A percentile compares a stretch with the other conserved stretches of the same genome.
Evolutionary conservation across 2,888 invertebrate species (phyloP).

Genomic region (Acanthosoma haemorrhoidale): DNA sequence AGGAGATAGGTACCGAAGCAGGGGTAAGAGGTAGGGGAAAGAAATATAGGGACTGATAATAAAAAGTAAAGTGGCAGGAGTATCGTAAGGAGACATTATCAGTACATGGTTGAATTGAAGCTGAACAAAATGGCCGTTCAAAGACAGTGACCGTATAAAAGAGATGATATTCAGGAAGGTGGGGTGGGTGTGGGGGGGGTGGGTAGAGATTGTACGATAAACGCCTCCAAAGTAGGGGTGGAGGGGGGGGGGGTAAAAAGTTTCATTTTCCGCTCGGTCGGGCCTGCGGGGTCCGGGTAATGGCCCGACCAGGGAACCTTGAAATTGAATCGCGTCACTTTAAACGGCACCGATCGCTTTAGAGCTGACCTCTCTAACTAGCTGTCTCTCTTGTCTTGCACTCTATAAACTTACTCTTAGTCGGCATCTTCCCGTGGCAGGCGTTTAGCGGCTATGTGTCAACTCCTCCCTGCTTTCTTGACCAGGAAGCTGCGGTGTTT

Average conservation of each 20-base stretch:
- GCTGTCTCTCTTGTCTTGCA: not conserved
- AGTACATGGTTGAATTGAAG: not conserved
- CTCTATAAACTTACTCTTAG: slow-evolving; percentile 21
- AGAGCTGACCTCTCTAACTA: slow-evolving; percentile 14
- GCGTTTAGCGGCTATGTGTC: too few species aligned
- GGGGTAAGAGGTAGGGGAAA: not conserved
- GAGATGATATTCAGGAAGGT: not conserved
- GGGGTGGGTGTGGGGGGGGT: not conserved
- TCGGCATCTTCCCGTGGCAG: too few species aligned
- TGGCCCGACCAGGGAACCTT: slow-evolving; percentile 38
- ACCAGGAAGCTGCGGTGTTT: too few species aligned
- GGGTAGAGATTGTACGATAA: slow-evolving; percentile 33
- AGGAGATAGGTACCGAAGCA: too few species aligned
- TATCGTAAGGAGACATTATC: too few species aligned
- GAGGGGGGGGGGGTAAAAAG: slow-evolving; percentile 34
- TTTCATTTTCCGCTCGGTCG: slow-evolving; percentile 39
- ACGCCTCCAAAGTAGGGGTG: slow-evolving; percentile 24
- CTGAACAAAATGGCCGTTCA: slow-evolving; percentile 19
- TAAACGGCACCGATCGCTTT: slow-evolving; percentile 39
- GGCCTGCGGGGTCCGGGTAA: slow-evolving; percentile 16
- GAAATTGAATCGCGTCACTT: slow-evolving; percentile 38
- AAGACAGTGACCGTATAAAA: not conserved
- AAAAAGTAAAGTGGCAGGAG: not conserved
- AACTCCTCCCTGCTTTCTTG: too few species aligned
- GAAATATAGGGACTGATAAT: not conserved